A percentile compares a stretch with the other conserved stretches of the same genome.
phyloP scores from a whole-genome alignment of 1,140 invertebrate species.

The Drosophila kikkawai region DNA sequence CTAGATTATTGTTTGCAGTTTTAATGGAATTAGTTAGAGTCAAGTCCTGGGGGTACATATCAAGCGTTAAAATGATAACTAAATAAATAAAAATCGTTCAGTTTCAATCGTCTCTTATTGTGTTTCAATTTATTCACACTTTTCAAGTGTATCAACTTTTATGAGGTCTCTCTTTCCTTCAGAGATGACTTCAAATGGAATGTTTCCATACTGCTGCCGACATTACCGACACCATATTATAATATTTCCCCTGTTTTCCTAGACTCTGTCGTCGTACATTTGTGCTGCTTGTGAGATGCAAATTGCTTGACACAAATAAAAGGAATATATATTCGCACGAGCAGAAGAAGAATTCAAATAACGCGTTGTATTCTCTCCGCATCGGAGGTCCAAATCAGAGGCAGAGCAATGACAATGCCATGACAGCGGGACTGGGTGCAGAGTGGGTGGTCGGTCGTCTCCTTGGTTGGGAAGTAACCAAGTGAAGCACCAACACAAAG shows the following conservation, averaged over 20 bases:
- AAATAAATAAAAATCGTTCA: not conserved
- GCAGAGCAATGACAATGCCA: conserved; percentile 50
- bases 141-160: conserved; percentile 24
- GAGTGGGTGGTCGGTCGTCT: conserved; percentile 1
- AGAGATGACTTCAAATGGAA: conserved; percentile 14
- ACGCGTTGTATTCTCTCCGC: conserved; percentile 38
- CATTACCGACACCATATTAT: conserved; percentile 38
- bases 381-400: conserved; percentile 68
- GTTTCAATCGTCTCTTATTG: not conserved
- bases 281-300: conserved; percentile 54
- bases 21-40: not conserved
- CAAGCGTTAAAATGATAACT: not conserved
- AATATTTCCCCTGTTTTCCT: conserved; percentile 41
- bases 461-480: not conserved
- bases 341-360: conserved; percentile 66
- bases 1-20: conserved; percentile 4
- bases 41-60: not conserved
- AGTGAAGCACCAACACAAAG: not conserved
- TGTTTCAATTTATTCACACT: conserved; percentile 2
- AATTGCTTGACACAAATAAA: conserved; percentile 67
- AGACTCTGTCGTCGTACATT: conserved; percentile 13
- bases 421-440: conserved; percentile 18
- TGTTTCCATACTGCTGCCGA: conserved; percentile 11
- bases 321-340: conserved; percentile 9
- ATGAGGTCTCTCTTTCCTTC: conserved; percentile 3